Evolutionary conservation across 2,797 vertebrate genomes (phyloP).

Genomic region (Microcaecilia unicolor): DNA sequence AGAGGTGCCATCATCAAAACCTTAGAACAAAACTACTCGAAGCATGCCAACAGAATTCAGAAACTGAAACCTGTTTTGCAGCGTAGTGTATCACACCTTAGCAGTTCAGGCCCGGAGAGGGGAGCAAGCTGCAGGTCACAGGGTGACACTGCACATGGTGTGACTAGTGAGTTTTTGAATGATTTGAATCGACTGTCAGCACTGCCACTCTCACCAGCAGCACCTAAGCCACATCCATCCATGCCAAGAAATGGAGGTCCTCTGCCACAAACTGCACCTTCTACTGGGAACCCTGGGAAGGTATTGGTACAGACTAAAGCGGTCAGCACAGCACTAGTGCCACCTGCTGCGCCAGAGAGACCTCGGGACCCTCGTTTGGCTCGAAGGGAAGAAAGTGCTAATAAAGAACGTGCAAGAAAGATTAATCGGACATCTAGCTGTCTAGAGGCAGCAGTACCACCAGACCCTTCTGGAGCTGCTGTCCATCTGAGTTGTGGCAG

Average conservation of each 20-base stretch:
- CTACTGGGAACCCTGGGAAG: not conserved
- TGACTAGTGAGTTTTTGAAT: not conserved
- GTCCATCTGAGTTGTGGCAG: not conserved
- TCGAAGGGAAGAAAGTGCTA: constrained; percentile 5
- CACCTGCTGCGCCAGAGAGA: constrained; percentile 2
- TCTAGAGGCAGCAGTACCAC: not conserved
- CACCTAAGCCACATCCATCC: rapidly evolving
- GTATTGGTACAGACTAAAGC: not conserved
- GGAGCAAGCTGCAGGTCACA: not conserved
- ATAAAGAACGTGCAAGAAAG: not conserved
- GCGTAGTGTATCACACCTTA: constrained; percentile 9
- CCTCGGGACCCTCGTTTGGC: constrained; percentile 48
- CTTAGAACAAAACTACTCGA: constrained; percentile 39
- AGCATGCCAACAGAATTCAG: constrained; percentile 49
- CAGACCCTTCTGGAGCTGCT: not conserved
- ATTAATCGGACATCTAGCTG: not conserved
- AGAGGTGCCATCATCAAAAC: constrained; percentile 60
- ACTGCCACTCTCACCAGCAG: not conserved
- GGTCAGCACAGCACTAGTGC: too few relatives aligned
- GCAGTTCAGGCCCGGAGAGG: rapidly evolving
- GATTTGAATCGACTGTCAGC: too few relatives aligned
- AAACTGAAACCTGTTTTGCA: constrained; percentile 33
- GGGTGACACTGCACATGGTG: constrained; percentile 1
- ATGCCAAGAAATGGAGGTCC: not conserved
- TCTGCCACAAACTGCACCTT: not conserved